phyloP scores from a whole-genome alignment of 2,797 vertebrate genomes.

The Florisuga fusca region DNA sequence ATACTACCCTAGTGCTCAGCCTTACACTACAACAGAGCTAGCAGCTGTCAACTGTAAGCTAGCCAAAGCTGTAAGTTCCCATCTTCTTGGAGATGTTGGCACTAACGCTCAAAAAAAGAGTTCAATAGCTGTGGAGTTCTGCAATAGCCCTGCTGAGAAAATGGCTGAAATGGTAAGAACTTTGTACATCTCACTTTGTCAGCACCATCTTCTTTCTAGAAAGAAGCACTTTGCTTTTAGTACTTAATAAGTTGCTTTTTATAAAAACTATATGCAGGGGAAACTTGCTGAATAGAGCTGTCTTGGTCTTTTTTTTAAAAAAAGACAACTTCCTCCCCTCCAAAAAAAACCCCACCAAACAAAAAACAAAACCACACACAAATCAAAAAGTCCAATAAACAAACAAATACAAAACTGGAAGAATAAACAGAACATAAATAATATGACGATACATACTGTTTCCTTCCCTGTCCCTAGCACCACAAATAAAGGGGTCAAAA shows the following conservation, averaged over 20 bases:
- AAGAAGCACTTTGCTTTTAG: background rate
- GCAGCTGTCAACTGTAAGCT: conserved; percentile 88
- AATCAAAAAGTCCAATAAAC: background rate
- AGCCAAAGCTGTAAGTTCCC: conserved; percentile 89
- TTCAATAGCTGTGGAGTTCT: conserved; percentile 80
- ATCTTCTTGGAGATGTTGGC: conserved; percentile 88
- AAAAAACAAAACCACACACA: background rate
- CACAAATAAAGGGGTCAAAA: background rate
- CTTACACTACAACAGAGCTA: conserved; percentile 90
- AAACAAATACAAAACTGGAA: background rate
- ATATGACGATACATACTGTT: background rate
- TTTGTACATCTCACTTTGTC: background rate
- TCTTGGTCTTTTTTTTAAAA: background rate
- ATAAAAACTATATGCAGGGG: background rate
- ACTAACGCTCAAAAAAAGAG: conserved; percentile 72
- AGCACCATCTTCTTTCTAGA: background rate
- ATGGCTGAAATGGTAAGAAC: conserved; percentile 94
- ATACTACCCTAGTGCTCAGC: conserved; percentile 89
- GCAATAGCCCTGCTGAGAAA: conserved; percentile 94
- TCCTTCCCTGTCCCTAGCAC: background rate
- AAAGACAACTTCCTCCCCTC: background rate
- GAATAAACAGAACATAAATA: background rate
- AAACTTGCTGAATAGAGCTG: background rate
- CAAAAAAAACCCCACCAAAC: too few species aligned
- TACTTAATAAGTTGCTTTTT: background rate